Evolutionary conservation across 2,797 vertebrate genomes (phyloP).

Genomic region (Poeciliopsis presidionis): DNA sequence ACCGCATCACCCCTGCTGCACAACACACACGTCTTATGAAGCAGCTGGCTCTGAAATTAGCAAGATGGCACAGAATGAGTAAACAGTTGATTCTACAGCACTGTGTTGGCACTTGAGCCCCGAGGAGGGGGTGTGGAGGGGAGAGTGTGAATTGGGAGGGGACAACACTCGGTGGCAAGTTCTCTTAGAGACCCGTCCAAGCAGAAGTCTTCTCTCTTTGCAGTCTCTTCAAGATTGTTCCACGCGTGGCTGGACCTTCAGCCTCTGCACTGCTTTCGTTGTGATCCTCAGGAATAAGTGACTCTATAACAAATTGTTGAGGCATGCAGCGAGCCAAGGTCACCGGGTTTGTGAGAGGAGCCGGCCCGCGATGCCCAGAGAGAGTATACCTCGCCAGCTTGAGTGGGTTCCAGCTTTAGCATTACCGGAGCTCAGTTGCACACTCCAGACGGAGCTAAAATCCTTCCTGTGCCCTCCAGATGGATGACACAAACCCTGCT

Average conservation of each 20-base stretch:
- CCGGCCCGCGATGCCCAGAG: conserved; percentile 71
- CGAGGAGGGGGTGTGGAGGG: conserved; percentile 41
- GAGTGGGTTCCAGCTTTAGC: conserved; percentile 68
- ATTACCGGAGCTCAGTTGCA: conserved; percentile 64
- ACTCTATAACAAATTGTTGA: conserved; percentile 70
- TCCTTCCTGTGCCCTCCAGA: conserved; percentile 71
- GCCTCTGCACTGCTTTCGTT: conserved; percentile 48
- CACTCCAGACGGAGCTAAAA: conserved; percentile 59
- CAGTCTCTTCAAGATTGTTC: conserved; percentile 69
- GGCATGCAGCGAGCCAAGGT: conserved; percentile 67
- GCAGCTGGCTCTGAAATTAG: conserved; percentile 51
- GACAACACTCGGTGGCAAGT: conserved; percentile 59
- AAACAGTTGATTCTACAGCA: conserved; percentile 52
- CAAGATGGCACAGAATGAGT: conserved; percentile 41
- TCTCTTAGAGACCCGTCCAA: conserved; percentile 62
- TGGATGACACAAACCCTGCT: conserved; percentile 64
- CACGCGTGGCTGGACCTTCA: conserved; percentile 48
- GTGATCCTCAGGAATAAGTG: conserved; percentile 71
- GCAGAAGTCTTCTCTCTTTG: conserved; percentile 65
- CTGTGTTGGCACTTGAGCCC: conserved; percentile 68
- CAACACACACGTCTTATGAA: conserved; percentile 19
- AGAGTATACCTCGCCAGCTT: conserved; percentile 70
- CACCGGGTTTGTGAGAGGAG: conserved; percentile 75
- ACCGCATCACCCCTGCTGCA: conserved; percentile 16
- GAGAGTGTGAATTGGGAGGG: conserved; percentile 17